Evolutionary conservation across 2,797 vertebrate genomes (phyloP).

Genomic region (Pangasius mekongensis): DNA sequence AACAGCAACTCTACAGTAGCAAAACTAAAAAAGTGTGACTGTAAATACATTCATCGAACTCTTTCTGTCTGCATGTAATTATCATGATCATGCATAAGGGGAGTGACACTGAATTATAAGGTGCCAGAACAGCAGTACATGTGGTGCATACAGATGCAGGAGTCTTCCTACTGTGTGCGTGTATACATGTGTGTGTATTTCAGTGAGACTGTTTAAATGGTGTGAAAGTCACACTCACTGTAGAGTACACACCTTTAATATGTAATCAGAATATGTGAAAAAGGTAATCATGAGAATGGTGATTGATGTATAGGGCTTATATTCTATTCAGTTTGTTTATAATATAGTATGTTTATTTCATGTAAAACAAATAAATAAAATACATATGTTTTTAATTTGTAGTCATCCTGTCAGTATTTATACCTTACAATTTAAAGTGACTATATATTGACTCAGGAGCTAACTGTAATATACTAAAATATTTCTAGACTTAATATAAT

Average conservation of each 20-base stretch:
- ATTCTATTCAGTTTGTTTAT: slow-evolving; percentile 34
- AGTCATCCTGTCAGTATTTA: background rate
- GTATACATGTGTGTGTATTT: slow-evolving; percentile 43
- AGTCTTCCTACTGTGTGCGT: slow-evolving; percentile 61
- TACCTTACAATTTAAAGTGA: background rate
- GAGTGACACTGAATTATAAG: slow-evolving; percentile 5
- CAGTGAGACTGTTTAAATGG: slow-evolving; percentile 1
- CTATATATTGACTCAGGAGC: background rate
- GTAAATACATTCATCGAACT: background rate
- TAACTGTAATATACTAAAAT: background rate
- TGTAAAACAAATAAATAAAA: slow-evolving; percentile 29
- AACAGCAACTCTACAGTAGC: slow-evolving; percentile 26
- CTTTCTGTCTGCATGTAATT: slow-evolving; percentile 26
- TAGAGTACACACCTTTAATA: slow-evolving; percentile 12
- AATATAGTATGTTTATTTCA: slow-evolving; percentile 41
- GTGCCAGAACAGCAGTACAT: slow-evolving; percentile 29
- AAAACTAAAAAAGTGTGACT: slow-evolving; percentile 8
- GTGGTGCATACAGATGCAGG: slow-evolving; percentile 13
- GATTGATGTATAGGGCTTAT: slow-evolving; percentile 50
- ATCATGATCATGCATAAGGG: slow-evolving; percentile 16
- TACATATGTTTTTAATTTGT: slow-evolving; percentile 15
- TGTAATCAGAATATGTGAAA: background rate
- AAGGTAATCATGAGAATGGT: slow-evolving; percentile 49
- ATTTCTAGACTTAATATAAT: background rate
- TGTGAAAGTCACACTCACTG: slow-evolving; percentile 20